Percentiles rank a stretch among this genome's conserved stretches.
Evolutionary conservation across 2,113 vertebrate species (phyloP).

Genomic region (Tretioscincus oriximinensis): DNA sequence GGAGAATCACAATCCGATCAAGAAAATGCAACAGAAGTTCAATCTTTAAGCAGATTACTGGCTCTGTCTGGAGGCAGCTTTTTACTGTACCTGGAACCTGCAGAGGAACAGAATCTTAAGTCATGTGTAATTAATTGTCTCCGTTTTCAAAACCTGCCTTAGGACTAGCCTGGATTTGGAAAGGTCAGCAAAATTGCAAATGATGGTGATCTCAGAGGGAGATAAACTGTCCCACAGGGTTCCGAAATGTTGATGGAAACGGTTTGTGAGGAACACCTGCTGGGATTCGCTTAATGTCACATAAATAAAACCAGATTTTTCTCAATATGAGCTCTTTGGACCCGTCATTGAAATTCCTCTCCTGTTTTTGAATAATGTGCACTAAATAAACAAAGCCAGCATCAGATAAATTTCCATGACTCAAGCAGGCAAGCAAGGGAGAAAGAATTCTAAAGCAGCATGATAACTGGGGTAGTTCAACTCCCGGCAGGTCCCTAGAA

Average conservation of each 20-base stretch:
- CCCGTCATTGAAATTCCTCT: not conserved
- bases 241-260: not conserved
- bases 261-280: not conserved
- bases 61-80: too few relatives aligned
- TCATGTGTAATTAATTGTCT: not conserved
- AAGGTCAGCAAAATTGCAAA: not conserved
- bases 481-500: too few relatives aligned
- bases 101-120: too few relatives aligned
- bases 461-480: not conserved
- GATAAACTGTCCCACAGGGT: not conserved
- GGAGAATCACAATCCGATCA: too few relatives aligned
- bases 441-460: not conserved
- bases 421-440: slow-evolving; percentile 1
- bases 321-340: not conserved
- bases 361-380: not conserved
- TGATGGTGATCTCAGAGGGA: not conserved
- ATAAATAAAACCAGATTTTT: slow-evolving; percentile 9
- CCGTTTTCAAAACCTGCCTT: not conserved
- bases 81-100: too few relatives aligned
- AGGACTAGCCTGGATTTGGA: not conserved
- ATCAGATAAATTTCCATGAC: slow-evolving; percentile 19
- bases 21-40: too few relatives aligned
- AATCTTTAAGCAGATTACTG: too few relatives aligned
- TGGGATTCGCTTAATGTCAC: not conserved
- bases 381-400: slow-evolving; percentile 22